These are phyloP conservation scores for Eclectus roratus DNA, from an alignment of 2,113 vertebrate genomes.

Conservation along the genomic window DNA sequence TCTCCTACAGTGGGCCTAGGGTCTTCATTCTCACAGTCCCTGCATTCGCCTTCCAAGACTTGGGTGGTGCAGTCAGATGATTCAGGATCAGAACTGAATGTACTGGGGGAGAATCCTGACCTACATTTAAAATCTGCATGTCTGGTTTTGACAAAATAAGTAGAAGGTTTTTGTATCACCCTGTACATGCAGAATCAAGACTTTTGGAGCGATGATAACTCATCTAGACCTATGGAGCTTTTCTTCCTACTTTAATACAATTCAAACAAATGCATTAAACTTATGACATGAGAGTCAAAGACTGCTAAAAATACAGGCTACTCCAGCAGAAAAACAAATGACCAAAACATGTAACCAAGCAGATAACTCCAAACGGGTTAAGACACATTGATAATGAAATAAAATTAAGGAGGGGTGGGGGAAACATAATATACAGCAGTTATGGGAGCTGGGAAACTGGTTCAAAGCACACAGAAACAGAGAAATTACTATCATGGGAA, in stretches of 20 bases:
- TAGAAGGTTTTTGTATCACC: background rate
- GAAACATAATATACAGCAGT: background rate
- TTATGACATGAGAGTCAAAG: background rate
- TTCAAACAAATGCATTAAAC: background rate
- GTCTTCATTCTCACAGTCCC: too few relatives aligned
- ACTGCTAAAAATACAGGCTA: background rate
- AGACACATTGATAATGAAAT: background rate
- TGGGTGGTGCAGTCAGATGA: too few relatives aligned
- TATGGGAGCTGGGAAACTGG: accelerated
- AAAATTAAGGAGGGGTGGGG: background rate
- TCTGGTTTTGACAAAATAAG: background rate
- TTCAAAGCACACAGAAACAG: background rate
- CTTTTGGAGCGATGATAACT: background rate
- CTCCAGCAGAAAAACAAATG: background rate
- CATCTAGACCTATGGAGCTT: background rate
- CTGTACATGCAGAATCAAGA: background rate
- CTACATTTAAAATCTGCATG: background rate
- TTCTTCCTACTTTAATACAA: background rate
- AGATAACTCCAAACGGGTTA: background rate
- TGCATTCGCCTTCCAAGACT: too few relatives aligned
- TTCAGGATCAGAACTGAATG: background rate
- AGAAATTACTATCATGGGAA: background rate
- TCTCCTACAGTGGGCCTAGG: too few relatives aligned
- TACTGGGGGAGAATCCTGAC: background rate
- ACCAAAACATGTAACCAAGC: background rate